phyloP scores from a whole-genome alignment of 2,113 vertebrate genomes.

The Nycticorax nycticorax region DNA sequence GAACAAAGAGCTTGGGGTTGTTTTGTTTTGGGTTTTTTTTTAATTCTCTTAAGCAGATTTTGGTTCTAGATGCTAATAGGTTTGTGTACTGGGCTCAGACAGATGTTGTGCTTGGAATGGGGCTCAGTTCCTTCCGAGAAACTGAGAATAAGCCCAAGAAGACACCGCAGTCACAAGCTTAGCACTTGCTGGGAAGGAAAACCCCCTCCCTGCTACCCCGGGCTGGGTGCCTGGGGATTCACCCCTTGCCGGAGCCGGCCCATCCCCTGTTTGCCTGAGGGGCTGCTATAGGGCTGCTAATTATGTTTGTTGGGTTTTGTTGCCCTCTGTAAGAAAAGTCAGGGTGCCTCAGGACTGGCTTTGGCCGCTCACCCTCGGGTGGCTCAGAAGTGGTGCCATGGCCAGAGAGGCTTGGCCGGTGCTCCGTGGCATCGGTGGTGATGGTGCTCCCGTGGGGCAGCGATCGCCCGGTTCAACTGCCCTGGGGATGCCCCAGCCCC shows the following conservation, averaged over 20 bases:
- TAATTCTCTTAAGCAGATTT: neutral
- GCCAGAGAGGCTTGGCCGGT: rapidly evolving
- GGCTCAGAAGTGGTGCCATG: neutral
- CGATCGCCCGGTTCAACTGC: rapidly evolving
- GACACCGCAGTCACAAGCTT: neutral
- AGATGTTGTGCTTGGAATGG: neutral
- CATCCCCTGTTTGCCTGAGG: neutral
- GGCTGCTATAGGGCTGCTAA: neutral
- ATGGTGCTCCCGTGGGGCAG: neutral
- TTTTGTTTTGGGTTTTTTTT: too few relatives aligned
- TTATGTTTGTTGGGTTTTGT: neutral
- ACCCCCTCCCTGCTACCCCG: neutral
- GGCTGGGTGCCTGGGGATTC: neutral
- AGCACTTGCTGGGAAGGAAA: neutral
- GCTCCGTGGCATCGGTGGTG: rapidly evolving
- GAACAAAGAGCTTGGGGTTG: neutral
- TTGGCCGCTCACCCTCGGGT: rapidly evolving
- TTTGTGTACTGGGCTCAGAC: neutral
- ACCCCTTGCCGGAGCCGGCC: neutral
- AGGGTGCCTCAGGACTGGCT: neutral
- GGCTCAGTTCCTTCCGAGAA: neutral
- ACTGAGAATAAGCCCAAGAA: neutral
- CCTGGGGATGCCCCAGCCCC: neutral
- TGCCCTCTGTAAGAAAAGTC: neutral
- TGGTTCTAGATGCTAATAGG: neutral